phyloP scores from a whole-genome alignment of 2,113 vertebrate species.

The Cyprinus carpio region DNA sequence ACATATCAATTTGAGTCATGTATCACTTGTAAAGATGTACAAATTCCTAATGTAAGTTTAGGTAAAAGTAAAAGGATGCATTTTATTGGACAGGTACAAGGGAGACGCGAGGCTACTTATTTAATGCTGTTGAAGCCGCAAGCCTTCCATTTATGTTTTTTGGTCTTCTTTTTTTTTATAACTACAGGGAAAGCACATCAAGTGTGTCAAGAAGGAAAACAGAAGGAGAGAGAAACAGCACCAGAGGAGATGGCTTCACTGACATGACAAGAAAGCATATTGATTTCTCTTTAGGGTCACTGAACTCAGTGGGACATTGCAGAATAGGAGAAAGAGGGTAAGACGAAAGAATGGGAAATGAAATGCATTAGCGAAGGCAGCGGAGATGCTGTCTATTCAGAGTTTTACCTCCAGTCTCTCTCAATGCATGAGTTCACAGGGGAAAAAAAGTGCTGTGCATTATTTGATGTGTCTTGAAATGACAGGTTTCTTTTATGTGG shows the following conservation, averaged over 20 bases:
- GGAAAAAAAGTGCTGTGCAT: constrained; percentile 5
- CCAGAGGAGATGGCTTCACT: constrained; percentile 41
- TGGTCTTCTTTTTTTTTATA: neutral
- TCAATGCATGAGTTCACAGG: constrained; percentile 46
- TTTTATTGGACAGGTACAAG: neutral
- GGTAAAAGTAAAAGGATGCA: neutral
- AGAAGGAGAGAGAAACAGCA: constrained; percentile 24
- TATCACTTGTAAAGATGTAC: neutral
- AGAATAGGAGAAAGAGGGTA: neutral
- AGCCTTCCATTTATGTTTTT: constrained; percentile 28
- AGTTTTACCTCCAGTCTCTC: constrained; percentile 21
- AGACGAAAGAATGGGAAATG: constrained; percentile 17
- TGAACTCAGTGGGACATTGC: constrained; percentile 46
- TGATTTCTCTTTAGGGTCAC: constrained; percentile 60
- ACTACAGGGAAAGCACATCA: constrained; percentile 42
- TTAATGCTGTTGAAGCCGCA: constrained; percentile 35
- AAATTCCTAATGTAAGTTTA: neutral
- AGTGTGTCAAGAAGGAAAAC: constrained; percentile 36
- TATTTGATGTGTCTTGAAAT: constrained; percentile 41
- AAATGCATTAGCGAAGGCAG: constrained; percentile 18
- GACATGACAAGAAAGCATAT: constrained; percentile 58
- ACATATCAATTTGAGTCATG: neutral
- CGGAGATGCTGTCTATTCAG: constrained; percentile 23
- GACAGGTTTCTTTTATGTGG: constrained; percentile 44
- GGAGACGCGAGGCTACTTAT: constrained; percentile 23